Base-by-base conservation (phyloP, 1,140 invertebrate genomes). In the Listronotus oregonensis region DNA sequence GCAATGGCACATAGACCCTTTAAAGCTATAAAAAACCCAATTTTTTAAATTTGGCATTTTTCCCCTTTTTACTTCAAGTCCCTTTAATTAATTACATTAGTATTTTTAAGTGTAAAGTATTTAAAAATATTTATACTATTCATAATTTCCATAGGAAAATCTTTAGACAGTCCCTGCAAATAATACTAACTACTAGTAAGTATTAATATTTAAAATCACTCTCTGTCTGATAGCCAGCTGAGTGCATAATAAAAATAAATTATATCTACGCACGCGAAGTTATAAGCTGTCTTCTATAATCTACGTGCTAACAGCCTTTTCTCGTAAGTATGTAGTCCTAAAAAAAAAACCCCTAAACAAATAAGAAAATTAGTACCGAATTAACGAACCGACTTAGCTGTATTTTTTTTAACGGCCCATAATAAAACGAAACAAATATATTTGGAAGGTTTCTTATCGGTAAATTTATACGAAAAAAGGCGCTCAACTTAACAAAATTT, bases 321-420 rank as follows among this genome's bases (percentile, higher is more conserved):
- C 50, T 55, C 34, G 49, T 60, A 68, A 64, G 27, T 15, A 42
- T 61, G 51, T 51, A 64, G 60, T 61, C 52, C 11, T 32, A 65
- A 54, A 64, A 69, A 63, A 27, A 27, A 63, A 57, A 18, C 43
- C 56, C 51, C 69, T 71, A 66, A 66, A 71, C 70, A 71, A 69
- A 71, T 71, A 61, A 66, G 63, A 66, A 68, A 71, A 71, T 71
- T 71, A 71, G 70, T 69, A 51, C 39, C 32, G 64, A 71, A 69
- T 66, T 62, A 69, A 66, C 67, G 56, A 58, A 62, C 44, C 60
- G 56, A 43, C 44, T 64, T 43, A 46, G 46, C 50, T 32, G 54
- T 68, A 62, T 63, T 40, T 55, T 18, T n/a, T 21, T 43, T 57
- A 66, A 67, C 54, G 66, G 51, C 50, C 57, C 51, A 31, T 67